Conservation (phyloP, 2,113 vertebrate species). For the Gracilinanus agilis region DNA sequence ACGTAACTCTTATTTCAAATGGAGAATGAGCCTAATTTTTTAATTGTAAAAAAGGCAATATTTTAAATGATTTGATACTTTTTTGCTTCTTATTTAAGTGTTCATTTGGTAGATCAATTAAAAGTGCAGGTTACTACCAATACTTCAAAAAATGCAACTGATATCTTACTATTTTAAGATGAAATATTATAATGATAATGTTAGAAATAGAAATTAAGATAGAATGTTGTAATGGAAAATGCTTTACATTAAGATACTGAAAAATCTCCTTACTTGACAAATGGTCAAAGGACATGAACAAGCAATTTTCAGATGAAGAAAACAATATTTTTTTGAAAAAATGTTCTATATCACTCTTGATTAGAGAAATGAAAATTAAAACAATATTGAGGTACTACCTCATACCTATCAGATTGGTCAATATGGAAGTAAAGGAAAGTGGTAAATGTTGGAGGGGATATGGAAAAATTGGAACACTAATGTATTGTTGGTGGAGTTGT, state of each 20-base stretch:
- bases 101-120: not conserved
- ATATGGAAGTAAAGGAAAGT: too few relatives aligned
- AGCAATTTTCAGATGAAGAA: too few relatives aligned
- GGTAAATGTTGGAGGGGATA: too few relatives aligned
- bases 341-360: too few relatives aligned
- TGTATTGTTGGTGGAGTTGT: too few relatives aligned
- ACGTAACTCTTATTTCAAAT: not conserved
- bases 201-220: not conserved
- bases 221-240: not conserved
- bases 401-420: too few relatives aligned
- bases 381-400: too few relatives aligned
- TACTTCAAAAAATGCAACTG: not conserved
- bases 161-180: not conserved
- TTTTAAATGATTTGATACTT: not conserved
- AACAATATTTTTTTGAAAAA: too few relatives aligned
- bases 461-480: too few relatives aligned
- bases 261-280: too few relatives aligned
- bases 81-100: not conserved
- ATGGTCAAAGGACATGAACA: too few relatives aligned
- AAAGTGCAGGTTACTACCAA: not conserved
- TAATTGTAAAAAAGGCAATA: not conserved
- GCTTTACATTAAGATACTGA: not conserved
- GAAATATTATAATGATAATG: not conserved
- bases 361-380: too few relatives aligned
- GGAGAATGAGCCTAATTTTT: not conserved